phyloP scores from a whole-genome alignment of 2,113 vertebrate genomes.

The Platysteira castanea region DNA sequence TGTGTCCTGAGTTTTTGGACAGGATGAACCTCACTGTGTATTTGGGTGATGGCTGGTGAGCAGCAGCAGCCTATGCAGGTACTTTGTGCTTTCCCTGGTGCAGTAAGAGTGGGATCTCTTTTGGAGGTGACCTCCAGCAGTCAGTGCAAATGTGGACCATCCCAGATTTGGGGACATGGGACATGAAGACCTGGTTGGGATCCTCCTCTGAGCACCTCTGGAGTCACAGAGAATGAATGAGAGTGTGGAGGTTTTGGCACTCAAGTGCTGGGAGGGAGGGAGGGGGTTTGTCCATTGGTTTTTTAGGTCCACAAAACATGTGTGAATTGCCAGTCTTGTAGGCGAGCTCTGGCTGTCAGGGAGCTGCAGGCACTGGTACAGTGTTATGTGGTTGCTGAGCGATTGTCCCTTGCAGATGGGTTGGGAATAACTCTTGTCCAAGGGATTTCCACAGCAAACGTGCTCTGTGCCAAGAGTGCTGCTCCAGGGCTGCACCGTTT shows the following conservation, averaged over 20 bases:
- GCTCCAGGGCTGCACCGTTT: neutral
- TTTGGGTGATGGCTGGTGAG: neutral
- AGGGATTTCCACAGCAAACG: neutral
- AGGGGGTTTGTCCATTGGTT: neutral
- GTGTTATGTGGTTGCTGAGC: neutral
- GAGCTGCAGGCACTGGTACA: neutral
- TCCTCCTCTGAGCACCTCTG: neutral
- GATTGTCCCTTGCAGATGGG: neutral
- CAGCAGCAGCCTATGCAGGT: neutral
- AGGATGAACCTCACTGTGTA: accelerated
- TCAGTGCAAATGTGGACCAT: neutral
- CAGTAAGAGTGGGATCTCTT: neutral
- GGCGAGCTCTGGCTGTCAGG: neutral
- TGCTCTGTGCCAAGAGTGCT: neutral
- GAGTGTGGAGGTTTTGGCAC: neutral
- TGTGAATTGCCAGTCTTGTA: neutral
- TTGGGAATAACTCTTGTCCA: neutral
- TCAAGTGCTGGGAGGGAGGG: neutral
- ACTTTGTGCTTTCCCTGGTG: neutral
- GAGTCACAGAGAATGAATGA: neutral
- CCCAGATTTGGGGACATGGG: neutral
- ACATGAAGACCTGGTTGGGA: neutral
- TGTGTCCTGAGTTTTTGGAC: accelerated
- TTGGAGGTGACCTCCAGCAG: neutral
- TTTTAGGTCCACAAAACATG: neutral